Conservation (phyloP, 2,888 invertebrate species). For the Steinernema hermaphroditum region DNA sequence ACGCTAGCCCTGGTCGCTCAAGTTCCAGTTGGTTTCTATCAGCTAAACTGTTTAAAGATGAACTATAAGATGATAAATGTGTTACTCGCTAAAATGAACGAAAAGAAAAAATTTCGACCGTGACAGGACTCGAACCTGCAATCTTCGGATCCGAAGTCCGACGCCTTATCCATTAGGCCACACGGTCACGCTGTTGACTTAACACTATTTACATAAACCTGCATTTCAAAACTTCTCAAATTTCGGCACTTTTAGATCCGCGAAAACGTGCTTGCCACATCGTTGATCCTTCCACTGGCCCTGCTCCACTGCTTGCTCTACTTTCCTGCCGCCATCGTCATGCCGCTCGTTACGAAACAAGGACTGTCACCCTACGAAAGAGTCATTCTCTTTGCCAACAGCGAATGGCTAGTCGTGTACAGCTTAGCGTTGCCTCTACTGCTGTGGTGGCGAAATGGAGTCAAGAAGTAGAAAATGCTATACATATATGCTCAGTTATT, state of each 20-base stretch:
- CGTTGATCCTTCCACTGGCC: neutral
- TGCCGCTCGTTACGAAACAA: neutral
- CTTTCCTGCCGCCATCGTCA: neutral
- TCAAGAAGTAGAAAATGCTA: neutral
- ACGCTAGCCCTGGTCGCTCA: no score
- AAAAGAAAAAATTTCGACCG: no score
- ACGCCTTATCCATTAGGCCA: no score
- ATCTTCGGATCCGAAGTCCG: no score
- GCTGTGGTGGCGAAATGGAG: constrained; percentile 13
- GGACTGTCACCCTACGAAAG: neutral
- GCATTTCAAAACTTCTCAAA: no score
- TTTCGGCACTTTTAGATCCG: neutral
- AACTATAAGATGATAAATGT: no score
- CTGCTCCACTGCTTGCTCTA: constrained; percentile 9
- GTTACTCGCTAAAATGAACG: no score
- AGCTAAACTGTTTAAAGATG: no score
- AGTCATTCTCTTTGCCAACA: neutral
- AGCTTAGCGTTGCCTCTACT: neutral
- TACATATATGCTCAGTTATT: neutral
- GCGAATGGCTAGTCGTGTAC: neutral
- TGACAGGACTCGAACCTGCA: no score
- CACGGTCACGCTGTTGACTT: no score
- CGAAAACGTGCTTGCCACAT: neutral
- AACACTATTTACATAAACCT: no score
- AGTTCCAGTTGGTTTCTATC: no score